These are phyloP conservation scores for Diglossa cyanea DNA, from an alignment of 2,797 vertebrate species.

Conservation along the genomic window DNA sequence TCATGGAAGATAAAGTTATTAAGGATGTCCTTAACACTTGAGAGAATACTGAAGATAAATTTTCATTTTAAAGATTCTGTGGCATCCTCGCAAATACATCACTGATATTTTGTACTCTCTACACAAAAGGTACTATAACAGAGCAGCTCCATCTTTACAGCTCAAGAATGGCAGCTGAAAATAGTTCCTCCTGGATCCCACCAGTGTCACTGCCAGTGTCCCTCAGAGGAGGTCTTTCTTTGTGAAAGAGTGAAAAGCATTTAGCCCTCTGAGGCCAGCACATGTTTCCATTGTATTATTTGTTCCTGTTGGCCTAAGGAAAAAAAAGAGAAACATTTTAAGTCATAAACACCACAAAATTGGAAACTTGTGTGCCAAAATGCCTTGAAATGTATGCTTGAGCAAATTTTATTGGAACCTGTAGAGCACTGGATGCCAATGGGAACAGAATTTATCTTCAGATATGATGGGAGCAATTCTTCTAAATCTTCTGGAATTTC, in stretches of 20 bases:
- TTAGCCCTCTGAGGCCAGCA: background rate
- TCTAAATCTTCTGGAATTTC: background rate
- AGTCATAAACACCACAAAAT: background rate
- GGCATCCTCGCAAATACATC: background rate
- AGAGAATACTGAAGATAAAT: background rate
- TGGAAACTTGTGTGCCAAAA: background rate
- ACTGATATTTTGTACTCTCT: background rate
- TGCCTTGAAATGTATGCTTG: background rate
- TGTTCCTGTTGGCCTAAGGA: background rate
- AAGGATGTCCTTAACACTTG: background rate
- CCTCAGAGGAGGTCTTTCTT: background rate
- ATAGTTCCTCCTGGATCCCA: background rate
- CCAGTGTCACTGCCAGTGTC: background rate
- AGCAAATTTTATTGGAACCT: background rate
- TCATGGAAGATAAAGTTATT: background rate
- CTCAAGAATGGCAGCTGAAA: background rate
- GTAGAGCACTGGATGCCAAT: background rate
- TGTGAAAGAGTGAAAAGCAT: background rate
- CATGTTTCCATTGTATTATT: background rate
- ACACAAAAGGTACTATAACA: background rate
- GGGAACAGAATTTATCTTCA: background rate
- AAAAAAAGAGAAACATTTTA: background rate
- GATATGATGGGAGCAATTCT: background rate
- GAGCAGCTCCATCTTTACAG: background rate
- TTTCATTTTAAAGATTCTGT: background rate